Evolutionary conservation across 2,888 invertebrate species (phyloP).

Genomic region (Dolomedes plantarius): DNA sequence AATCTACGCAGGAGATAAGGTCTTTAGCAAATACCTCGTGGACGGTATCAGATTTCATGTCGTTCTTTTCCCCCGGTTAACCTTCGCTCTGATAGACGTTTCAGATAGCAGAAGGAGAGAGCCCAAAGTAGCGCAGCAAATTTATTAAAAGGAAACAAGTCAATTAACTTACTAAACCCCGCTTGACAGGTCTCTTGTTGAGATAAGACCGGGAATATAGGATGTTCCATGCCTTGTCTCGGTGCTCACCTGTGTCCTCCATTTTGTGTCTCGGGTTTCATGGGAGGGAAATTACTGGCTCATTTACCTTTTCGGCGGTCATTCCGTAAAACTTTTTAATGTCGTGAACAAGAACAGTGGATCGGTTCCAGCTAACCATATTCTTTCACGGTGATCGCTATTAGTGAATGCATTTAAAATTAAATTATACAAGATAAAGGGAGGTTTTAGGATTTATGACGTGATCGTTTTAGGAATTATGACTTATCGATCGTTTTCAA

Average conservation of each 20-base stretch:
- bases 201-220: not conserved
- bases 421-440: too few relatives aligned
- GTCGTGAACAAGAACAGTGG: too few relatives aligned
- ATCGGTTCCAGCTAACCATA: too few relatives aligned
- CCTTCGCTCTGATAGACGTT: slow-evolving; percentile 24
- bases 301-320: too few relatives aligned
- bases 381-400: too few relatives aligned
- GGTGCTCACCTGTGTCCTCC: not conserved
- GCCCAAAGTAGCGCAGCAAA: slow-evolving; percentile 20
- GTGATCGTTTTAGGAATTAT: too few relatives aligned
- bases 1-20: slow-evolving; percentile 52
- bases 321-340: too few relatives aligned
- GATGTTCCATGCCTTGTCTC: not conserved
- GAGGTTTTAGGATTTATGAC: too few relatives aligned
- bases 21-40: slow-evolving; percentile 39
- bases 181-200: slow-evolving; percentile 50
- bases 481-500: too few relatives aligned
- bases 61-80: not conserved
- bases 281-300: not conserved
- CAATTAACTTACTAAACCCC: slow-evolving; percentile 60
- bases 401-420: too few relatives aligned
- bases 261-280: not conserved
- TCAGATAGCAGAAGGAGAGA: slow-evolving; percentile 29
- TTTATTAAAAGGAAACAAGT: slow-evolving; percentile 69
- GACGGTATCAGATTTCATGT: slow-evolving; percentile 43